Evolutionary conservation across 2,797 vertebrate genomes (phyloP), one percentile per base, ranked within the genome.

Genomic region (Denticeps clupeoides): DNA sequence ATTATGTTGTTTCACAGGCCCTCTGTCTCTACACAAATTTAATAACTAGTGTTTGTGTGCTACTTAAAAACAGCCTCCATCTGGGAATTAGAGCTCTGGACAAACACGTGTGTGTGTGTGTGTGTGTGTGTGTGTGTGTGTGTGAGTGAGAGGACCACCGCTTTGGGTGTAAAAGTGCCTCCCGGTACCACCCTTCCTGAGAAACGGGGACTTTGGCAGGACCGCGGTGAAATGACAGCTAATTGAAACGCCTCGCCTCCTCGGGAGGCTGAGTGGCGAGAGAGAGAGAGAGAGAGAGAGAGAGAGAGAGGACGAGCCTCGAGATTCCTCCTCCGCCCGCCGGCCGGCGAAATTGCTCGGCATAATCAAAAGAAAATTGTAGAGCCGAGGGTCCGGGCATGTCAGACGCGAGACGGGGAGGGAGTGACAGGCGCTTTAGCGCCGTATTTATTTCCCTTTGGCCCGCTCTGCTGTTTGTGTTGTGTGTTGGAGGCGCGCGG

Each of bases 301-400:
- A n/a, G n/a, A n/a, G n/a, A n/a, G n/a, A n/a, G n/a, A n/a, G 53
- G 60, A 49, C 49, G 38, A 63, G 31, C 49, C 21, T 49, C 8
- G 26, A 18, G 26, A 53, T 47, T 59, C 48, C 58, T 49, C 35
- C 48, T 55, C 58, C 50, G 55, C 46, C 58, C 50, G 55, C 46
- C 55, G 44, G 63, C 63, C 60, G 56, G 66, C 58, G 64, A 68
- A 77, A 71, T 65, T 68, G 64, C 64, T 77, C 67, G 55, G 63
- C 46, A 58, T 73, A 73, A 79, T 82, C 73, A 78, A 74, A 78
- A 69, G 68, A 65, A 78, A 77, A 79, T 71, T 72, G 72, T 57
- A 38, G 68, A 46, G 42, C 48, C 16, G 51, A 46, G 26, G 35
- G 49, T 63, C 63, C 48, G 53, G 58, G 71, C 69, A 70, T 64